Conservation (phyloP, 2,888 invertebrate genomes). For the Pinctada fucata region DNA sequence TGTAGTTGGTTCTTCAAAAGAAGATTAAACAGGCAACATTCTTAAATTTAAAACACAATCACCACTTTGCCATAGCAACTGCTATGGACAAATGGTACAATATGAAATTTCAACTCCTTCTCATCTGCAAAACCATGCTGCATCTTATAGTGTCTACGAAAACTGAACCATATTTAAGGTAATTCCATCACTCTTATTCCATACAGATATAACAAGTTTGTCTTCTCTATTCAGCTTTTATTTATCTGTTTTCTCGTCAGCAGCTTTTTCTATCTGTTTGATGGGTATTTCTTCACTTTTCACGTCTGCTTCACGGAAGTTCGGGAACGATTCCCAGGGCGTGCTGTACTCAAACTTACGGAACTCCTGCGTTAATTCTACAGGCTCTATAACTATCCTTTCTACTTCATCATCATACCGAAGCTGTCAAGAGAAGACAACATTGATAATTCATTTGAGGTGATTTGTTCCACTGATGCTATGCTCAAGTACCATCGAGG, state of each 20-base stretch:
- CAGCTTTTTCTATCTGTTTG: constrained; percentile 31
- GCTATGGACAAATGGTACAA: too few species aligned
- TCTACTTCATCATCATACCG: constrained; percentile 98
- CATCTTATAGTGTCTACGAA: too few species aligned
- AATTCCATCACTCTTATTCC: too few species aligned
- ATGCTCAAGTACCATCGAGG: neutral
- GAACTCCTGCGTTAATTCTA: constrained; percentile 98
- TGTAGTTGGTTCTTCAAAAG: too few species aligned
- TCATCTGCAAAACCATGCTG: too few species aligned
- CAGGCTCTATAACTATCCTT: constrained; percentile 95
- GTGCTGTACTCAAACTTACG: constrained; percentile 96
- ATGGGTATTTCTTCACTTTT: constrained; percentile 29
- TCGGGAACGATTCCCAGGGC: constrained; percentile 99
- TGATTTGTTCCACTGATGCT: neutral
- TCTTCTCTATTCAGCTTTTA: too few species aligned
- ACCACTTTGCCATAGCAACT: too few species aligned
- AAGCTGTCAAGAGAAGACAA: constrained; percentile 79
- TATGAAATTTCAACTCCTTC: too few species aligned
- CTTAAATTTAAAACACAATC: too few species aligned
- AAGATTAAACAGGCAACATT: too few species aligned
- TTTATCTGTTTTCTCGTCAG: neutral
- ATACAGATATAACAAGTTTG: too few species aligned
- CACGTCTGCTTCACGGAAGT: constrained; percentile 56
- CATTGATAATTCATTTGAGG: neutral
- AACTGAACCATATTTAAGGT: too few species aligned